Evolutionary conservation across 2,888 invertebrate genomes (phyloP), one percentile per base, ranked within the genome.

Genomic region (Limenitis arthemis): DNA sequence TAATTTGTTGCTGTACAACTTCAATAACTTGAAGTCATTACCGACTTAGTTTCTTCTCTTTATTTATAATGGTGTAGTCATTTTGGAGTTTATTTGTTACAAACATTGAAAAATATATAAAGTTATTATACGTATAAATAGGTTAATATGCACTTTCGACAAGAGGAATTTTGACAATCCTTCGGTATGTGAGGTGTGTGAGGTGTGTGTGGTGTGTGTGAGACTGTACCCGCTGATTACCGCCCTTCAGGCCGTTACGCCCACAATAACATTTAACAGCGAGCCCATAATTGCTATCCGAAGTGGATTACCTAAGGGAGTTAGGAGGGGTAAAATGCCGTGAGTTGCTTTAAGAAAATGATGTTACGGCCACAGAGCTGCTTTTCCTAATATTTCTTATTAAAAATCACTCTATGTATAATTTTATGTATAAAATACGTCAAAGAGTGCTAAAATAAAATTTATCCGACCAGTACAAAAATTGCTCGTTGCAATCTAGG

Each of bases 401-500:
- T 20, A 4, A 20, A 20, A 20, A n/a, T n/a, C n/a, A n/a, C n/a
- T n/a, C n/a, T n/a, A n/a, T n/a, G n/a, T n/a, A n/a, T 30, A 8
- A 9, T 1, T 8, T 30, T 9, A 5, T n/a, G 11, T 37, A 9
- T 12, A 37, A 12, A 1, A 46, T 37, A 37, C 38, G 12, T 12
- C 31, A 46, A 46, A 46, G 37, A 46, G 31, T 8, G 8, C 36
- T 30, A 12, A 31, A 36, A 46, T 32, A 5, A 37, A 52, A 60
- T 55, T 56, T 61, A 57, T 60, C 59, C 59, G 62, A 51, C 51
- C 59, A 60, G 63, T 73, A 77, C 75, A 75, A 76, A 78, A 72
- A 75, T 66, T 74, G 72, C 73, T 64, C 69, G 73, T 69, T 64
- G 71, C 76, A 77, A 84, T 82, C 81, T 84, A 72, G 84, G 84